A percentile compares a stretch with the other conserved stretches of the same genome.
Conservation (phyloP, 2,888 invertebrate genomes). For the Candidula unifasciata region DNA sequence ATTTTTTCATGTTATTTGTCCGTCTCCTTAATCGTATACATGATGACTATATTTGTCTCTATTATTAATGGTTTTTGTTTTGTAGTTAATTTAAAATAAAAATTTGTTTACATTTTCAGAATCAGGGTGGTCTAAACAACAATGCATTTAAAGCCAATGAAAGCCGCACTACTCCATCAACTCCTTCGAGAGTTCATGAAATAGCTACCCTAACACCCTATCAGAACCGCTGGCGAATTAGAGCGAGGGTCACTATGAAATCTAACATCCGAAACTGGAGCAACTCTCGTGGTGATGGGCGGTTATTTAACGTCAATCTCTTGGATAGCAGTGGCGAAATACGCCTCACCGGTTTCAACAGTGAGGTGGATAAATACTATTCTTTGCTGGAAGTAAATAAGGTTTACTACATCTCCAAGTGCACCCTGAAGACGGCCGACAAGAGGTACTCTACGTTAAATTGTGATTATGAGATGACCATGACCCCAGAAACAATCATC, state of each 20-base stretch:
- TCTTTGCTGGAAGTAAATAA: slow-evolving; percentile 88
- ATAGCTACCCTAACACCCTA: slow-evolving; percentile 94
- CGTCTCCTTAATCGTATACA: too few species aligned
- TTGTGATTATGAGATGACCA: slow-evolving; percentile 97
- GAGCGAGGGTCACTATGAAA: slow-evolving; percentile 91
- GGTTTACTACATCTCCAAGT: slow-evolving; percentile 91
- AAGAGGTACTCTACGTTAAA: slow-evolving; percentile 89
- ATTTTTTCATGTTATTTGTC: too few species aligned
- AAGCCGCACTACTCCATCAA: slow-evolving; percentile 45
- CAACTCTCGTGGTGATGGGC: slow-evolving; percentile 94
- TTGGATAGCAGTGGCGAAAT: slow-evolving; percentile 96
- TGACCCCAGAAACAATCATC: slow-evolving; percentile 84
- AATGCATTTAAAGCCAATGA: slow-evolving; percentile 23
- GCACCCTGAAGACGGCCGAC: slow-evolving; percentile 93
- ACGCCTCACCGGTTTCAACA: slow-evolving; percentile 91
- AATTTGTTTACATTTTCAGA: slow-evolving; percentile 21
- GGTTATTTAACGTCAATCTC: slow-evolving; percentile 94
- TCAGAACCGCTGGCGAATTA: slow-evolving; percentile 95
- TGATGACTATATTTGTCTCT: too few species aligned
- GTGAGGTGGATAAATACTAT: slow-evolving; percentile 91
- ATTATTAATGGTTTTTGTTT: background rate
- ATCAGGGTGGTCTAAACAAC: slow-evolving; percentile 29
- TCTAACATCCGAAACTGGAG: slow-evolving; percentile 90
- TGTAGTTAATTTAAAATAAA: too few species aligned
- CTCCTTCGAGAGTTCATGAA: slow-evolving; percentile 82